Percentiles rank a stretch among this genome's conserved stretches.
Conservation (phyloP, 2,888 invertebrate genomes). For the Capitulum mitella region DNA sequence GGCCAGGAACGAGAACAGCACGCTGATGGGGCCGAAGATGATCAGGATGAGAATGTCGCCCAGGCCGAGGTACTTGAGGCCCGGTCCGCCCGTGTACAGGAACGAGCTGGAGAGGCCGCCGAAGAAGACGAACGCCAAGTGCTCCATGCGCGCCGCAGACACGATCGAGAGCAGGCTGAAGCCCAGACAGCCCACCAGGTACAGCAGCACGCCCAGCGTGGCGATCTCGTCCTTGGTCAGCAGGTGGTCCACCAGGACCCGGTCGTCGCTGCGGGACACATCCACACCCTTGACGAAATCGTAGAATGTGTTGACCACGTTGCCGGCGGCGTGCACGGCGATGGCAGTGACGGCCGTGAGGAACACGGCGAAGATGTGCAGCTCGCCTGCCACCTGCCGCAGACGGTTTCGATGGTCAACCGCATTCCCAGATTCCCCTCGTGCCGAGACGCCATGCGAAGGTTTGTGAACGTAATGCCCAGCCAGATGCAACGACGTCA, state of each 20-base stretch:
- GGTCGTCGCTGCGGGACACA: slow-evolving; percentile 83
- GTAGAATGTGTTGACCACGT: slow-evolving; percentile 92
- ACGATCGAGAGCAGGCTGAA: slow-evolving; percentile 67
- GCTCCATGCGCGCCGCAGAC: slow-evolving; percentile 89
- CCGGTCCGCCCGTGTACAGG: slow-evolving; percentile 93
- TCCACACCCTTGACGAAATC: slow-evolving; percentile 92
- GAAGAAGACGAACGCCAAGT: slow-evolving; percentile 87
- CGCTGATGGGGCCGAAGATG: slow-evolving; percentile 88
- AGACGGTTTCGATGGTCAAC: too few species aligned
- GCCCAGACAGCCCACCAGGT: slow-evolving; percentile 75
- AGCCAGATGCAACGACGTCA: too few species aligned
- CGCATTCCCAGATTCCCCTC: too few species aligned
- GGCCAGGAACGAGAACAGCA: slow-evolving; percentile 84
- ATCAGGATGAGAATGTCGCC: slow-evolving; percentile 87
- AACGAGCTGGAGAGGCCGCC: slow-evolving; percentile 91
- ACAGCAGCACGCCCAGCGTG: slow-evolving; percentile 78
- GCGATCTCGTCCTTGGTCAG: slow-evolving; percentile 75
- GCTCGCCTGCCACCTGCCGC: slow-evolving; percentile 50
- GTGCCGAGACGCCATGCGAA: too few species aligned
- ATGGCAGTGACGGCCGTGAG: slow-evolving; percentile 78
- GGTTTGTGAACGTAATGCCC: too few species aligned
- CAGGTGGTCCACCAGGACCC: slow-evolving; percentile 89
- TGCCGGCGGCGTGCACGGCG: slow-evolving; percentile 91
- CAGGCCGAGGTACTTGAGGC: slow-evolving; percentile 88
- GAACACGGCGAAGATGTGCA: slow-evolving; percentile 69